A percentile compares a stretch with the other conserved stretches of the same genome.
Evolutionary conservation across 2,113 vertebrate genomes (phyloP).

Genomic region (Halcyon malimbica): DNA sequence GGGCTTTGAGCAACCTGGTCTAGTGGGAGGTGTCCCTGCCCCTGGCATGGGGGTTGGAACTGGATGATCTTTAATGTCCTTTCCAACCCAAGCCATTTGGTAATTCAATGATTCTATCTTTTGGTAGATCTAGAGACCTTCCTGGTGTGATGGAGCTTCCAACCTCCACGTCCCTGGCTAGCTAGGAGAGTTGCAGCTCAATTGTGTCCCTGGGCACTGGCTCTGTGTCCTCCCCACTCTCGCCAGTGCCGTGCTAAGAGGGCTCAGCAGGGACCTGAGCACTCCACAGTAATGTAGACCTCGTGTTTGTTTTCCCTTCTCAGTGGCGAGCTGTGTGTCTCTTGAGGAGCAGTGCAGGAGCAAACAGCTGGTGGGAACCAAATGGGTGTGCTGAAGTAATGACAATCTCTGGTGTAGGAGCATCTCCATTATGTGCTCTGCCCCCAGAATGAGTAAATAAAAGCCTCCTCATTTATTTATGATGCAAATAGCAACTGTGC

Average conservation of each 20-base stretch:
- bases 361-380: background rate
- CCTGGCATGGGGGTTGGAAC: no score
- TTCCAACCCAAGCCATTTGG: no score
- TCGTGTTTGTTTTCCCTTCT: background rate
- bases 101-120: background rate
- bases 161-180: background rate
- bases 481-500: slow-evolving; percentile 78
- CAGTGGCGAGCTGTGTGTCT: background rate
- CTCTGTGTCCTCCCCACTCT: background rate
- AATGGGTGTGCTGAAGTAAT: background rate
- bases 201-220: background rate
- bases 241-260: background rate
- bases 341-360: background rate
- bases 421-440: background rate
- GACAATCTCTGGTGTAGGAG: background rate
- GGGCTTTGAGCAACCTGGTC: no score
- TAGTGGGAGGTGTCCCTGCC: no score
- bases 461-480: slow-evolving; percentile 87
- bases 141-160: background rate
- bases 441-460: slow-evolving; percentile 76
- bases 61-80: no score
- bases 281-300: background rate
- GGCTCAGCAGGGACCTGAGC: background rate
- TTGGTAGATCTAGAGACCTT: background rate
- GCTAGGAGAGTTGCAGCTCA: background rate